Evolutionary conservation across 30 jellyfish, hydroid and myxozoan species (phyloP).

Genomic region (Aurelia aurita complex sp. Pacific): DNA sequence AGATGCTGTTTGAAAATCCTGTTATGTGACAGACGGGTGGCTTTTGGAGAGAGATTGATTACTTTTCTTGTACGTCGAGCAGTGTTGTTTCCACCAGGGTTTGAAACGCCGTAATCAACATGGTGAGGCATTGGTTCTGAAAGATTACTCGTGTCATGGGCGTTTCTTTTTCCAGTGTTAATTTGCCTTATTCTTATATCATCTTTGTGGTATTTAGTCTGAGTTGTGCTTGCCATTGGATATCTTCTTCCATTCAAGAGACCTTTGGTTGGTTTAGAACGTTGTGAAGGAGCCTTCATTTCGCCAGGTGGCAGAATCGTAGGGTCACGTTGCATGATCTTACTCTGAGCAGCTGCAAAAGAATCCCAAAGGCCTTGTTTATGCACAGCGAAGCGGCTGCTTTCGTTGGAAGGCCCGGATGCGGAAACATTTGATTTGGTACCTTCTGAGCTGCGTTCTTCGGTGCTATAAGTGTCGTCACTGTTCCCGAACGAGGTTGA

Average conservation of each 20-base stretch:
- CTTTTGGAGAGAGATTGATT: neutral
- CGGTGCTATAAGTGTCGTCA: neutral
- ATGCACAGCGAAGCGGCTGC: neutral
- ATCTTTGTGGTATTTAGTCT: conserved; percentile 18
- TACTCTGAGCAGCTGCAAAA: conserved; percentile 44
- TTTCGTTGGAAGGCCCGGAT: neutral
- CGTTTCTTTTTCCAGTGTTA: conserved; percentile 61
- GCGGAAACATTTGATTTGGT: neutral
- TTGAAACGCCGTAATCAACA: neutral
- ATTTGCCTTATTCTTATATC: conserved; percentile 62
- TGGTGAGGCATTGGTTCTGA: too few relatives aligned
- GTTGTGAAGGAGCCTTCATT: conserved; percentile 37
- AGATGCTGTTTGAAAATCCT: conserved; percentile 26
- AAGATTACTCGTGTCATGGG: conserved; percentile 31
- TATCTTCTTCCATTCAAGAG: conserved; percentile 28
- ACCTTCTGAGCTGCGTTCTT: too few relatives aligned
- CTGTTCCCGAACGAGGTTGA: neutral
- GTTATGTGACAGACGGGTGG: conserved; percentile 11
- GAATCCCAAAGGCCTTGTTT: conserved; percentile 39
- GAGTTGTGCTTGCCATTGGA: conserved; percentile 71
- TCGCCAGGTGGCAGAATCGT: conserved; percentile 50
- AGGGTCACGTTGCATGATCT: conserved; percentile 56
- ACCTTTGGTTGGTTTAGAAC: conserved; percentile 21
- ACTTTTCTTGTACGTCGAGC: too few relatives aligned
- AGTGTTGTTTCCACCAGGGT: conserved; percentile 11